These are phyloP conservation scores for Trimorus sp. DNA, from an alignment of 2,888 invertebrate genomes.

Conservation along the genomic window DNA sequence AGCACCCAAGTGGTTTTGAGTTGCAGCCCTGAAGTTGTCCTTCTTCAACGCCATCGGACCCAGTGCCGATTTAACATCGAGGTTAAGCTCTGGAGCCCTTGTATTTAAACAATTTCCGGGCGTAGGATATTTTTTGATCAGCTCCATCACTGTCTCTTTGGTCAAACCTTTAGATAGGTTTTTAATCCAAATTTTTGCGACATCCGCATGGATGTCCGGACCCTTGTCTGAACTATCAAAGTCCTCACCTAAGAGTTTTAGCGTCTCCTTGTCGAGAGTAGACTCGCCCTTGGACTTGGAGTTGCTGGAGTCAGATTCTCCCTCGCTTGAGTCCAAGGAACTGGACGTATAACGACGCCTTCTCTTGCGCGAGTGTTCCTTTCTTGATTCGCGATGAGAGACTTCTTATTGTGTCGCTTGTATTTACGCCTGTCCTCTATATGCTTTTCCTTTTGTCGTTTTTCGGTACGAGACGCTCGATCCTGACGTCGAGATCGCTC, in stretches of 20 bases:
- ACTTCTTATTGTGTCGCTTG: too few species aligned
- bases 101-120: not conserved
- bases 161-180: not conserved
- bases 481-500: too few species aligned
- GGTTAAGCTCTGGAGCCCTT: not conserved
- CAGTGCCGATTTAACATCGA: conserved; percentile 13
- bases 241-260: conserved; percentile 6
- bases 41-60: not conserved
- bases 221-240: not conserved
- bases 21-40: not conserved
- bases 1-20: conserved; percentile 7
- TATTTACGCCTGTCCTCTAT: too few species aligned
- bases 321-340: too few species aligned
- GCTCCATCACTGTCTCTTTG: not conserved
- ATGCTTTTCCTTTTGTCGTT: too few species aligned
- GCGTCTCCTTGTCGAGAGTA: too few species aligned
- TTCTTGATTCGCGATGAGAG: too few species aligned
- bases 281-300: too few species aligned
- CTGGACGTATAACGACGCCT: too few species aligned
- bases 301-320: too few species aligned
- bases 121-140: conserved; percentile 6
- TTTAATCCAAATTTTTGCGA: conserved; percentile 1
- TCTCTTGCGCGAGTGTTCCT: too few species aligned
- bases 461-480: too few species aligned
- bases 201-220: not conserved